phyloP scores from a whole-genome alignment of 2,113 vertebrate genomes.

The Marmota monax region DNA sequence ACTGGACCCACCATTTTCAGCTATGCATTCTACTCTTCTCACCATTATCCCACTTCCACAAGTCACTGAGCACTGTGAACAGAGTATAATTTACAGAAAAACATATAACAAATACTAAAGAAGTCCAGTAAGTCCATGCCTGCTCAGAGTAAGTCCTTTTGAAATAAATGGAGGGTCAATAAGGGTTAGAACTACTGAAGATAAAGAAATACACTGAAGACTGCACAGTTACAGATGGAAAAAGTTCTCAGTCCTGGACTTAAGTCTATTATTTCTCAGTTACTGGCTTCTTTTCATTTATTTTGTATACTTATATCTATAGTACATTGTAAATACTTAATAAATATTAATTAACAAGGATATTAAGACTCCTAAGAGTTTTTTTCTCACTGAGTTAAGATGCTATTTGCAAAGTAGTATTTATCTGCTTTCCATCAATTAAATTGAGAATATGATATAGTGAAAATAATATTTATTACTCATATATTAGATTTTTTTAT shows the following conservation, averaged over 20 bases:
- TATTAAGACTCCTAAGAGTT: neutral
- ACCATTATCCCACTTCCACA: constrained; percentile 93
- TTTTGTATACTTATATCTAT: neutral
- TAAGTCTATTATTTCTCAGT: neutral
- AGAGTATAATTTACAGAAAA: constrained; percentile 53
- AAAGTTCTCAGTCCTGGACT: neutral
- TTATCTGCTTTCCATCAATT: neutral
- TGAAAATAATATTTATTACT: neutral
- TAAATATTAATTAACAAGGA: neutral
- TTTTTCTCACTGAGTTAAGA: neutral
- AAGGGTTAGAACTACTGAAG: neutral
- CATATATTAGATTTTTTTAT: neutral
- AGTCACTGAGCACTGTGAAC: constrained; percentile 93
- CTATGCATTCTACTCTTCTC: constrained; percentile 91
- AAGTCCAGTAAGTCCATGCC: neutral
- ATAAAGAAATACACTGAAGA: neutral
- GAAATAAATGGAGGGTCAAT: neutral
- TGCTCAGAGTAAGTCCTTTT: neutral
- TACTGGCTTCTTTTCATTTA: neutral
- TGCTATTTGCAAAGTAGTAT: neutral
- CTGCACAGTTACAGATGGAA: neutral
- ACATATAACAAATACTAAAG: neutral
- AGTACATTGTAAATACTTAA: neutral
- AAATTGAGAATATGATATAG: neutral
- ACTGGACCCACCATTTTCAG: constrained; percentile 88